phyloP scores from a whole-genome alignment of 2,113 vertebrate species.

The Cyrtonyx montezumae region DNA sequence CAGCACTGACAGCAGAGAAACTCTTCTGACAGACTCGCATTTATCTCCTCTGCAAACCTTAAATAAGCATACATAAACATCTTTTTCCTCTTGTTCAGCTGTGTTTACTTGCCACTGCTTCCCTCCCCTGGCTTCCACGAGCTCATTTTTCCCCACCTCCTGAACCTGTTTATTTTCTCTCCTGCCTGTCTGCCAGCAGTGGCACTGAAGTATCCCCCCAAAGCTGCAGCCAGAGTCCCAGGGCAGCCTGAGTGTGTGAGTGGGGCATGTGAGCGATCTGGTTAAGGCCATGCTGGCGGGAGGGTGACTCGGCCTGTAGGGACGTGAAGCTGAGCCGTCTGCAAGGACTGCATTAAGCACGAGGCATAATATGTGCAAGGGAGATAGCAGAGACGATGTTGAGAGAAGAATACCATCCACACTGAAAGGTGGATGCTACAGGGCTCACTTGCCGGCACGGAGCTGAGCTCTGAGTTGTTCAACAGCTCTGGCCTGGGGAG shows the following conservation, averaged over 20 bases:
- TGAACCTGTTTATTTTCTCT: constrained; percentile 55
- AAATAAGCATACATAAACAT: constrained; percentile 43
- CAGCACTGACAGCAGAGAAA: background rate
- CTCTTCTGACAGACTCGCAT: background rate
- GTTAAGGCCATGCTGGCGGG: background rate
- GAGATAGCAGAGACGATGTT: background rate
- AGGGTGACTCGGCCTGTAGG: background rate
- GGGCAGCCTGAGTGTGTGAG: background rate
- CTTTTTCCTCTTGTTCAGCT: constrained; percentile 59
- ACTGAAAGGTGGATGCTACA: accelerated
- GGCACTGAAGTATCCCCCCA: background rate
- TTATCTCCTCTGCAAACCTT: constrained; percentile 5
- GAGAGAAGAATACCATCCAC: background rate
- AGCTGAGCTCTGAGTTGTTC: background rate
- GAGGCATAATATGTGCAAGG: background rate
- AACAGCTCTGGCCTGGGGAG: background rate
- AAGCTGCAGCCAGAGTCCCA: background rate
- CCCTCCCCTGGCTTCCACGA: background rate
- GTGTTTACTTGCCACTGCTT: constrained; percentile 62
- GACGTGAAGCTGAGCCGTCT: background rate
- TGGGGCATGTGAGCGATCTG: background rate
- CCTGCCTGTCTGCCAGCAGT: background rate
- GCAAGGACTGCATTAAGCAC: background rate
- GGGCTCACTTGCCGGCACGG: background rate
- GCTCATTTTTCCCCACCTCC: constrained; percentile 35